phyloP scores from a whole-genome alignment of 2,888 invertebrate genomes.

The Dendrolimus pini region DNA sequence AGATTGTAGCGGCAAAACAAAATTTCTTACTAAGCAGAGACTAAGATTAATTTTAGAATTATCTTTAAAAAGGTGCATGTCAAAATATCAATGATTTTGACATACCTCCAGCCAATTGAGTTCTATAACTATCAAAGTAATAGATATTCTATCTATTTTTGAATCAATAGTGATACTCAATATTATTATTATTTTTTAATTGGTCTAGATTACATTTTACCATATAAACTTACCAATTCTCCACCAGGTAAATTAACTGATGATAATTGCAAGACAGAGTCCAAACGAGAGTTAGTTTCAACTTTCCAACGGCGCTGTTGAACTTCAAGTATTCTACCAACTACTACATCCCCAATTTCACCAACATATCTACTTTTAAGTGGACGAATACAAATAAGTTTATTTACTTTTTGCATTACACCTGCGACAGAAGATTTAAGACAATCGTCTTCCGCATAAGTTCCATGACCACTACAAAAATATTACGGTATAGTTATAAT shows the following conservation, averaged over 20 bases:
- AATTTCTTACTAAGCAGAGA: too few relatives aligned
- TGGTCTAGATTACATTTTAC: too few relatives aligned
- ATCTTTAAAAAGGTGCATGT: too few relatives aligned
- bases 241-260: slow-evolving; percentile 98
- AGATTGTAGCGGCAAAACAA: too few relatives aligned
- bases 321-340: slow-evolving; percentile 95
- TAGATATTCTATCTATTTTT: too few relatives aligned
- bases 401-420: slow-evolving; percentile 94
- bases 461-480: slow-evolving; percentile 93
- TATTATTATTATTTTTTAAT: too few relatives aligned
- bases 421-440: slow-evolving; percentile 97
- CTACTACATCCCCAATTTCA: slow-evolving; percentile 97
- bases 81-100: too few relatives aligned
- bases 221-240: slow-evolving; percentile 82
- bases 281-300: slow-evolving; percentile 92
- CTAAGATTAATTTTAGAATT: too few relatives aligned
- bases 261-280: slow-evolving; percentile 91
- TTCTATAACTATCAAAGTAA: too few relatives aligned
- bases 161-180: too few relatives aligned
- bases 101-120: too few relatives aligned
- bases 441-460: slow-evolving; percentile 89
- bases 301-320: slow-evolving; percentile 97
- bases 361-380: slow-evolving; percentile 93
- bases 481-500: slow-evolving; percentile 2
- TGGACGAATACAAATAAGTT: slow-evolving; percentile 93